Conservation (phyloP, 2,113 vertebrate species). For the Motacilla alba region DNA sequence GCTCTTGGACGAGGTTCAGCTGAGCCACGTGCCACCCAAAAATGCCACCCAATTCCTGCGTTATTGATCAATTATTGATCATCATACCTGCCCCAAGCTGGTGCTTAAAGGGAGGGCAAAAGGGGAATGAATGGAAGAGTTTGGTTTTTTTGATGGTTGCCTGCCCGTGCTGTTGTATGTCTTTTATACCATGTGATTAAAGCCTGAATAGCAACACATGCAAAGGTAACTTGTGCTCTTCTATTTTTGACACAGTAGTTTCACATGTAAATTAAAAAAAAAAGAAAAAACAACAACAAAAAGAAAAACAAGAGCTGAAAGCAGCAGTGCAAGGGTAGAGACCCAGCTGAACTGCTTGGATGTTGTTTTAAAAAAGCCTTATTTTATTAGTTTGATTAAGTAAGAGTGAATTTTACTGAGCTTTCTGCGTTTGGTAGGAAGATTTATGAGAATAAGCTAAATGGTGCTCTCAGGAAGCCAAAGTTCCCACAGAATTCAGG, state of each 20-base stretch:
- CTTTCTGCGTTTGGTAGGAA: constrained; percentile 35
- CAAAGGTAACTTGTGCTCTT: background rate
- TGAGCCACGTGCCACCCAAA: background rate
- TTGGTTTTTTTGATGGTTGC: background rate
- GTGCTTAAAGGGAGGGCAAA: background rate
- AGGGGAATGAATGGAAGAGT: background rate
- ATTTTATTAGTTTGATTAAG: constrained; percentile 46
- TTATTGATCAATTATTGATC: background rate
- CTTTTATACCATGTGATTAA: background rate
- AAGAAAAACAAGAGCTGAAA: background rate
- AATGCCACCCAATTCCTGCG: background rate
- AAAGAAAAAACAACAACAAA: background rate
- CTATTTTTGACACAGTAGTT: constrained; percentile 9
- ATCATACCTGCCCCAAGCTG: background rate
- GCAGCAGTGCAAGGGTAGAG: background rate
- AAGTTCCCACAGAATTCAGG: constrained; percentile 62
- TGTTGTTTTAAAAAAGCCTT: background rate
- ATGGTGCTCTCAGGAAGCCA: constrained; percentile 54
- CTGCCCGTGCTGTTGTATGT: background rate
- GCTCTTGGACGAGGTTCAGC: background rate
- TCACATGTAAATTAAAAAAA: constrained; percentile 29
- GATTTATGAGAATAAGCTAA: constrained; percentile 69
- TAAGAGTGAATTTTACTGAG: constrained; percentile 38
- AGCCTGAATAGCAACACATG: background rate
- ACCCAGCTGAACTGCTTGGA: background rate